phyloP scores from a whole-genome alignment of 2,888 invertebrate genomes.

The Trypoxylon attenuatum region DNA sequence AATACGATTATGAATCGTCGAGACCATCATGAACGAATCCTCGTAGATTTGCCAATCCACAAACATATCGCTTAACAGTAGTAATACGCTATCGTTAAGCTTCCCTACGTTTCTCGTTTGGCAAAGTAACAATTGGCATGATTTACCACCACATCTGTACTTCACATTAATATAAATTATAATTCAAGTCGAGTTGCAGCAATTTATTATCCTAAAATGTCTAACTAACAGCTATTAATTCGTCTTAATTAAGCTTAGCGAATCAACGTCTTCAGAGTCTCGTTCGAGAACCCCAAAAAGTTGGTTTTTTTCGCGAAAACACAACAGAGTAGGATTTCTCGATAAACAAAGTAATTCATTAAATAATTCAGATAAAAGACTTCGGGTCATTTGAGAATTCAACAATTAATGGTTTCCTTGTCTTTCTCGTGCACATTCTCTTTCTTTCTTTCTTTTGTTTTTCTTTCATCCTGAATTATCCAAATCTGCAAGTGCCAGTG shows the following conservation, averaged over 20 bases:
- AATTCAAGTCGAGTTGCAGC: conserved; percentile 9
- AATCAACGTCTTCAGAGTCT: conserved; percentile 14
- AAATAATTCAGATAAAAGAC: conserved; percentile 36
- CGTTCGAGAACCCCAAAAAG: conserved; percentile 4
- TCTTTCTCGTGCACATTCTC: conserved; percentile 11
- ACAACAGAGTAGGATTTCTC: conserved; percentile 15
- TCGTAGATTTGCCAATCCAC: no score
- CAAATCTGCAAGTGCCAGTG: conserved; percentile 8
- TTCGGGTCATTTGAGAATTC: conserved; percentile 13
- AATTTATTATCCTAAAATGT: conserved; percentile 30
- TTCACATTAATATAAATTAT: conserved; percentile 22
- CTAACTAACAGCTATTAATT: conserved; percentile 24
- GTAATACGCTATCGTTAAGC: no score
- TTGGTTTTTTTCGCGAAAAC: conserved; percentile 1
- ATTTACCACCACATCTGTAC: conserved; percentile 15
- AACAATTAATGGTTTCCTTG: conserved; percentile 21
- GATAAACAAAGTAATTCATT: conserved; percentile 33
- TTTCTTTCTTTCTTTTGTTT: no score
- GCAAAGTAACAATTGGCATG: conserved; percentile 7
- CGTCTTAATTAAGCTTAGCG: conserved; percentile 11
- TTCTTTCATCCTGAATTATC: no score
- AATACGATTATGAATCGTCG: no score
- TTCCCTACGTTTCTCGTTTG: no score
- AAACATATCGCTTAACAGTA: no score
- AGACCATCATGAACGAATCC: no score